Conservation (phyloP, 2,113 vertebrate genomes). For the Donacobius atricapilla region DNA sequence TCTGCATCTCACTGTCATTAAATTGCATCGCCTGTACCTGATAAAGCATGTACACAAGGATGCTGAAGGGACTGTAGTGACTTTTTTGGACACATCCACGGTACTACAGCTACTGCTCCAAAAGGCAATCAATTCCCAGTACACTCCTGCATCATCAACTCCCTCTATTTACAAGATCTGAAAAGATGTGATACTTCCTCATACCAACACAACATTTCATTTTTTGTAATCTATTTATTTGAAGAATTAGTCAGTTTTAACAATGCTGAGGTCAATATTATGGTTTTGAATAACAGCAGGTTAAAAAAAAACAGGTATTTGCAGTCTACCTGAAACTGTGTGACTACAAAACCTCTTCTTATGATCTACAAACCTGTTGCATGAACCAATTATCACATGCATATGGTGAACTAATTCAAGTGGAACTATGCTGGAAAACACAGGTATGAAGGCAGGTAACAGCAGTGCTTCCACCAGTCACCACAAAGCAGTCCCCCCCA, state of each 20-base stretch:
- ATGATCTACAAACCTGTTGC: background rate
- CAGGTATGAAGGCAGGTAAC: background rate
- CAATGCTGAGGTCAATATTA: background rate
- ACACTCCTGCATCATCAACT: background rate
- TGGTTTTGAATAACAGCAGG: background rate
- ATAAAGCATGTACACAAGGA: background rate
- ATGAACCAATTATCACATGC: fast-evolving
- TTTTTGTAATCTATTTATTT: background rate
- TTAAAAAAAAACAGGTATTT: background rate
- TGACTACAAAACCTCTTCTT: background rate
- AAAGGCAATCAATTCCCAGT: background rate
- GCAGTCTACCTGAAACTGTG: background rate
- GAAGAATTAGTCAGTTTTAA: background rate
- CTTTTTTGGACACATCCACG: background rate
- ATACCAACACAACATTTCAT: background rate
- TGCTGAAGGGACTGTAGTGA: background rate
- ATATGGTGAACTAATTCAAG: background rate
- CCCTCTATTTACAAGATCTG: background rate
- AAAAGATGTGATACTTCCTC: background rate
- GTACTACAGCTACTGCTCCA: background rate
- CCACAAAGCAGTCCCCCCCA: background rate
- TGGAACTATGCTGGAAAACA: background rate
- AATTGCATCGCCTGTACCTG: background rate
- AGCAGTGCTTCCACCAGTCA: background rate
- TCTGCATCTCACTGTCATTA: background rate